Evolutionary conservation across 2,113 vertebrate genomes (phyloP).

Genomic region (Athene noctua): DNA sequence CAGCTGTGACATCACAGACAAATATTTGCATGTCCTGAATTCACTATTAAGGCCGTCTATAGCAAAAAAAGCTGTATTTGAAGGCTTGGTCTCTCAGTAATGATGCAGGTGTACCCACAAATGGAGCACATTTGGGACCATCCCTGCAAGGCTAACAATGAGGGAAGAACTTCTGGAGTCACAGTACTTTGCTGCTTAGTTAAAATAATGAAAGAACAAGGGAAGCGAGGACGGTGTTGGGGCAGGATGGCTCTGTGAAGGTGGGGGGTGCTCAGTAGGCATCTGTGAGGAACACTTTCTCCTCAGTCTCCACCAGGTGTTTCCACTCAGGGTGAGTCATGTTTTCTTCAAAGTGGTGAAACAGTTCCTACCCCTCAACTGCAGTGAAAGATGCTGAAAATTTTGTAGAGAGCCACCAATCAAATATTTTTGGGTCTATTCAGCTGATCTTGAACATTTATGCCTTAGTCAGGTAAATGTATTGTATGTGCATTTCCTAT

Average conservation of each 20-base stretch:
- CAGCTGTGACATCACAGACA: not conserved
- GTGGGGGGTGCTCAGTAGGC: accelerated
- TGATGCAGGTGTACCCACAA: not conserved
- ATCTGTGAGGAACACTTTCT: not conserved
- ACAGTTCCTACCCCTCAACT: not conserved
- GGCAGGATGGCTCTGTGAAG: not conserved
- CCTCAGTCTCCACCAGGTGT: not conserved
- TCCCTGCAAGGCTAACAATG: not conserved
- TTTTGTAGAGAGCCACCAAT: not conserved
- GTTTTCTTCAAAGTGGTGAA: not conserved
- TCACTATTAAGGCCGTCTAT: not conserved
- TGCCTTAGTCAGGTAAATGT: not conserved
- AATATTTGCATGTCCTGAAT: not conserved
- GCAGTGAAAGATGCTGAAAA: not conserved
- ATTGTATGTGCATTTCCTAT: not conserved
- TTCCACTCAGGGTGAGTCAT: accelerated
- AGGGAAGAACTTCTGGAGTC: not conserved
- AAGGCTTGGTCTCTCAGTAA: not conserved
- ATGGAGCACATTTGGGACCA: not conserved
- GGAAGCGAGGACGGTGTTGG: not conserved
- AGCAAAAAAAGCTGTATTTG: not conserved
- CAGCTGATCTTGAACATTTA: not conserved
- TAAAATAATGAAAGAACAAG: not conserved
- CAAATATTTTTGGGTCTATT: not conserved
- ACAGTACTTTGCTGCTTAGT: not conserved